Evolutionary conservation across 2,113 vertebrate genomes (phyloP).

Genomic region (Empidonax alnorum): DNA sequence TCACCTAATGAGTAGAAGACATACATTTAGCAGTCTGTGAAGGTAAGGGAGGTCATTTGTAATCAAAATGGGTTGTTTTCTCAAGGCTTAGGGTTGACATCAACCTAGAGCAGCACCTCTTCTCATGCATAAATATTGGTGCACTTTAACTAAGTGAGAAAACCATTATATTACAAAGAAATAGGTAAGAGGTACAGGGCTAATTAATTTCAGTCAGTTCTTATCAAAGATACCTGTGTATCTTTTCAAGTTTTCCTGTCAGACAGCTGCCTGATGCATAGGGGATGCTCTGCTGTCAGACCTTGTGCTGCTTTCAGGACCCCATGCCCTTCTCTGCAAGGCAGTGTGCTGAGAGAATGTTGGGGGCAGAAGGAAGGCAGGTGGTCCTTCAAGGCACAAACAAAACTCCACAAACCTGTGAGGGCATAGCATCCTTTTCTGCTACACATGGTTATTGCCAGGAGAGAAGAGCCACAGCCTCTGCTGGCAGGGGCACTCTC

Average conservation of each 20-base stretch:
- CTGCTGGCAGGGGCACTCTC: fast-evolving
- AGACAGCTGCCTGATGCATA: not conserved
- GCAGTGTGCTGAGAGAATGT: fast-evolving
- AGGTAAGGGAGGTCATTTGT: not conserved
- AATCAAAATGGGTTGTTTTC: not conserved
- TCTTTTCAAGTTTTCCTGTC: not conserved
- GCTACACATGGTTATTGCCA: not conserved
- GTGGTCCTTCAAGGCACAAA: not conserved
- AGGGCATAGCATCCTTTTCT: not conserved
- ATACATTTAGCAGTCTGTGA: not conserved
- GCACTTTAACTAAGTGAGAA: not conserved
- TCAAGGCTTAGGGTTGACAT: not conserved
- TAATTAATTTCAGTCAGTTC: not conserved
- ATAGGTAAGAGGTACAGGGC: not conserved
- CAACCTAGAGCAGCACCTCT: not conserved
- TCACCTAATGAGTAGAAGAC: not conserved
- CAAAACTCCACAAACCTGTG: not conserved
- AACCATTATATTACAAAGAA: not conserved
- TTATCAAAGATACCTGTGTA: not conserved
- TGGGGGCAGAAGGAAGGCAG: not conserved
- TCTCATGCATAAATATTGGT: not conserved
- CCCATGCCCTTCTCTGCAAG: not conserved
- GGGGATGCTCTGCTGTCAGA: not conserved
- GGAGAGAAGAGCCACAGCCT: not conserved
- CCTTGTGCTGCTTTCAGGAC: not conserved